Percentiles rank a stretch among this genome's conserved stretches.
Evolutionary conservation across 53 echinoderm and acorn worm genomes (phyloP).

Genomic region (Zoroaster sp.): DNA sequence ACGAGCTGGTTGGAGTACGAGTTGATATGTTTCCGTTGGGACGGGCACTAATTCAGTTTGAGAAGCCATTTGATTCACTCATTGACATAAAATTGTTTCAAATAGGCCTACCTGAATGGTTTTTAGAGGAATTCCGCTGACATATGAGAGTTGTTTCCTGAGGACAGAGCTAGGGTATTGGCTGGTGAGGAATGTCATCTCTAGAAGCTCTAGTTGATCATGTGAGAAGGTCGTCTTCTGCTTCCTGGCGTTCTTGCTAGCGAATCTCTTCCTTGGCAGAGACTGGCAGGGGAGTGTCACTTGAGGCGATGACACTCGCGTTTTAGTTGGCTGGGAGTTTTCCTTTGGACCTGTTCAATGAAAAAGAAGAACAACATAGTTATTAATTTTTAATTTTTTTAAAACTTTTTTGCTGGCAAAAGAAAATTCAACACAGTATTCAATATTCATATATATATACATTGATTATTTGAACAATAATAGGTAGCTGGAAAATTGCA

Average conservation of each 20-base stretch:
- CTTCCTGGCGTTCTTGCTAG: not conserved
- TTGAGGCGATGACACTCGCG: too few species aligned
- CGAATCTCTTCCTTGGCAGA: not conserved
- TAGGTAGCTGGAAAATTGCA: too few species aligned
- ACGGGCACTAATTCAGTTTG: too few species aligned
- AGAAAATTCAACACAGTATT: too few species aligned
- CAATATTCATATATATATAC: not conserved
- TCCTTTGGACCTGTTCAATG: not conserved
- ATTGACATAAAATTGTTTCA: too few species aligned
- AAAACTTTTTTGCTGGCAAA: too few species aligned
- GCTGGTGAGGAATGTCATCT: constrained; percentile 56
- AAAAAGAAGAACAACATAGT: not conserved
- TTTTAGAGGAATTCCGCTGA: constrained; percentile 20
- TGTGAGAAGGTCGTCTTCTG: constrained; percentile 15
- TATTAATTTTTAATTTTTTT: not conserved
- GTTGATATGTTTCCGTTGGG: too few species aligned
- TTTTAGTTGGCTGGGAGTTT: not conserved
- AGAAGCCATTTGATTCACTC: too few species aligned
- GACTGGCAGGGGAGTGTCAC: not conserved
- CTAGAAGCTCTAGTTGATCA: constrained; percentile 46
- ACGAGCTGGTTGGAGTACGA: too few species aligned
- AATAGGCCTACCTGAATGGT: constrained; percentile 25
- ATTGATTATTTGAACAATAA: too few species aligned
- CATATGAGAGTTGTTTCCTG: constrained; percentile 47
- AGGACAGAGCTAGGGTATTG: constrained; percentile 57